Evolutionary conservation across 2,113 vertebrate genomes (phyloP).

Genomic region (Ceyx melanurus): DNA sequence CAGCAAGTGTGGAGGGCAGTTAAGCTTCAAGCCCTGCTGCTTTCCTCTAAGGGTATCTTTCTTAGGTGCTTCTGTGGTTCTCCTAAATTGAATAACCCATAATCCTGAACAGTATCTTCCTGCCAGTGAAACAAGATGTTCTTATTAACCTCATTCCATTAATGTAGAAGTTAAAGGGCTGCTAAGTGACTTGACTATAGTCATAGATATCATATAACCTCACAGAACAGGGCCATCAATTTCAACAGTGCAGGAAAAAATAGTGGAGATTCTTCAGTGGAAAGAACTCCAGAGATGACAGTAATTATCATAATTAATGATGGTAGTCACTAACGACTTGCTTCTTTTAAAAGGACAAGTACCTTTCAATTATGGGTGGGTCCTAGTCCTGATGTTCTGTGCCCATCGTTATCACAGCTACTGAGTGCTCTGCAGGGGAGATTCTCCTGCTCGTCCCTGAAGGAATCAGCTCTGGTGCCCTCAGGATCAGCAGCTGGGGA

Average conservation of each 20-base stretch:
- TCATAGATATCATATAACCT: background rate
- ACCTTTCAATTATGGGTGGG: background rate
- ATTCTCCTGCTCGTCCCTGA: fast-evolving
- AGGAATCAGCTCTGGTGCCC: fast-evolving
- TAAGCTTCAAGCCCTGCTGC: background rate
- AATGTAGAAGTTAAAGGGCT: background rate
- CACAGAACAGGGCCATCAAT: background rate
- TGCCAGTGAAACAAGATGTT: background rate
- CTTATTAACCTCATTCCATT: background rate
- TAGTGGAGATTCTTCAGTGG: background rate
- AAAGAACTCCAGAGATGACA: background rate
- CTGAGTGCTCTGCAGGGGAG: background rate
- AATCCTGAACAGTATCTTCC: background rate
- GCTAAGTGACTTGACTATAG: background rate
- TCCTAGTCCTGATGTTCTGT: background rate
- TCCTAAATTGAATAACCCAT: background rate
- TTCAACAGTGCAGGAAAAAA: background rate
- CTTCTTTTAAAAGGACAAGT: background rate
- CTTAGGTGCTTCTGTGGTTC: background rate
- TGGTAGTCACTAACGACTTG: background rate
- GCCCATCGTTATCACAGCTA: background rate
- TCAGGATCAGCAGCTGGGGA: background rate
- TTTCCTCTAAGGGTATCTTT: background rate
- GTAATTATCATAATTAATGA: background rate
- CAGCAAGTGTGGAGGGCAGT: background rate